Evolutionary conservation across 2,888 invertebrate genomes (phyloP).

Genomic region (Drosophila vallismaia): DNA sequence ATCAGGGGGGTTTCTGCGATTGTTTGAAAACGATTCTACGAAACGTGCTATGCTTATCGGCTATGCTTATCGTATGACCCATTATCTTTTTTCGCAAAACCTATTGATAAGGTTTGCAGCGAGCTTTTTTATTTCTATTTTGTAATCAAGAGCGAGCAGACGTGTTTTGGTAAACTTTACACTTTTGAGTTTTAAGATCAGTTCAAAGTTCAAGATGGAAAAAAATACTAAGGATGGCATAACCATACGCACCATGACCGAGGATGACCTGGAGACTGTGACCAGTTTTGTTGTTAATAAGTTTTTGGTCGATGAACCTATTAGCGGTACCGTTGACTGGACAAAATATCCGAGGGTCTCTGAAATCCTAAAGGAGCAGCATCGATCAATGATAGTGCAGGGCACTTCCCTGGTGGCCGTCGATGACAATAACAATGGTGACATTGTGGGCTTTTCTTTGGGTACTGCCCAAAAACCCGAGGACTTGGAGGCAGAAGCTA

Average conservation of each 20-base stretch:
- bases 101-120: background rate
- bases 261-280: slow-evolving; percentile 1
- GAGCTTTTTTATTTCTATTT: background rate
- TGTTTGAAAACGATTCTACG: too few relatives aligned
- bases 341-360: background rate
- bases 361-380: background rate
- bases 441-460: background rate
- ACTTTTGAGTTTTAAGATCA: background rate
- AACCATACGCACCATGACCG: slow-evolving; percentile 1
- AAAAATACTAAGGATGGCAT: background rate
- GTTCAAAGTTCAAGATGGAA: background rate
- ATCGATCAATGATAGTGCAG: background rate
- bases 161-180: background rate
- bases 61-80: too few relatives aligned
- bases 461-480: background rate
- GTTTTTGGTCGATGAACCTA: background rate
- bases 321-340: background rate
- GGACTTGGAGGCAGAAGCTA: background rate
- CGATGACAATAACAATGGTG: background rate
- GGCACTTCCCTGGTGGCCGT: background rate
- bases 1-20: too few relatives aligned
- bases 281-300: background rate
- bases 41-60: too few relatives aligned
- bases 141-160: background rate
- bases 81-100: background rate